These are phyloP conservation scores for Aurelia coerulea DNA, from an alignment of 30 jellyfish, hydroid and myxozoan species.

Conservation along the genomic window DNA sequence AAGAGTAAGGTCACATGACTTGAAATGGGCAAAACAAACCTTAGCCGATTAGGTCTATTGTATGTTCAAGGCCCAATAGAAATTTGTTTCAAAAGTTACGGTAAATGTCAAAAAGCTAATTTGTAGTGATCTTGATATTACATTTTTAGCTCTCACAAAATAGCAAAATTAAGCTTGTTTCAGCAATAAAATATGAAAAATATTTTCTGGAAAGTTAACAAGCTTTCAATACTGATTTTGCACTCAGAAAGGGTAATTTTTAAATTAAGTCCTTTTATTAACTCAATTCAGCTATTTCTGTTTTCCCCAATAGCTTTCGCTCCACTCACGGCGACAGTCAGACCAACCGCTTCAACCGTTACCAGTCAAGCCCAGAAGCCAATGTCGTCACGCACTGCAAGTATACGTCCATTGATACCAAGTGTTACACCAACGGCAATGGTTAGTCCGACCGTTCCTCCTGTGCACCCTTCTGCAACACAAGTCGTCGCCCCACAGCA, in stretches of 20 bases:
- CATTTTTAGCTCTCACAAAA: too few relatives aligned
- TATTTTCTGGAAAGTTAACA: too few relatives aligned
- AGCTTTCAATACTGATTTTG: too few relatives aligned
- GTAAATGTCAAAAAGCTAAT: too few relatives aligned
- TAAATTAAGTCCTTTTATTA: not conserved
- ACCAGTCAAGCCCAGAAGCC: constrained; percentile 67
- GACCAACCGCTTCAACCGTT: constrained; percentile 90
- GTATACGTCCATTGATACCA: constrained; percentile 94
- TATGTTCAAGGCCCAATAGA: too few relatives aligned
- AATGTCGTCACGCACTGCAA: constrained; percentile 88
- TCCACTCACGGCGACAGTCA: constrained; percentile 96
- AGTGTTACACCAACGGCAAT: constrained; percentile 94
- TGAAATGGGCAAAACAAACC: too few relatives aligned
- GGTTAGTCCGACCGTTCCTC: constrained; percentile 99
- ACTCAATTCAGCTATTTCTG: not conserved
- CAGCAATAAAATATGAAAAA: too few relatives aligned
- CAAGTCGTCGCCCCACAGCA: constrained; percentile 58
- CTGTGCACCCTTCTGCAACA: constrained; percentile 46
- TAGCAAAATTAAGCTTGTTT: too few relatives aligned
- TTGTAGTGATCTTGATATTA: too few relatives aligned
- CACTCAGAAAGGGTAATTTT: not conserved
- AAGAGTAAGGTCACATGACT: too few relatives aligned
- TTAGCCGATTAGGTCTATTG: too few relatives aligned
- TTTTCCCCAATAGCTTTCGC: constrained; percentile 47
- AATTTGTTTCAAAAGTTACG: too few relatives aligned